Evolutionary conservation across 2,797 vertebrate genomes (phyloP).

Genomic region (Cyclura pinguis): DNA sequence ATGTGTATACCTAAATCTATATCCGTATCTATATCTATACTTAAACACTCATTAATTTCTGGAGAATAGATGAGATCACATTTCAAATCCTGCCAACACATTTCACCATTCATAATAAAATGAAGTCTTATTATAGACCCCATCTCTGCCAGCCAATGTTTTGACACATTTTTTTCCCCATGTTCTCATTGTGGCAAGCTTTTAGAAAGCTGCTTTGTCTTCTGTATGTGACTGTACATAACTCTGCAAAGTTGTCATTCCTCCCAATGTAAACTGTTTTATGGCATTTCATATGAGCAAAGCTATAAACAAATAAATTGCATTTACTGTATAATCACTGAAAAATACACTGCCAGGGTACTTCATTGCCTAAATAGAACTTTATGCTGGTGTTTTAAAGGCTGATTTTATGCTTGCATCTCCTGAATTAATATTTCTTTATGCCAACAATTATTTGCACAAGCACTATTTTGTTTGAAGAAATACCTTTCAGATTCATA

Average conservation of each 20-base stretch:
- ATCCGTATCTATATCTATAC: not conserved
- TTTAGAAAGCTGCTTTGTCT: slow-evolving; percentile 20
- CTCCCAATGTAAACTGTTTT: slow-evolving; percentile 49
- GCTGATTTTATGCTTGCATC: slow-evolving; percentile 13
- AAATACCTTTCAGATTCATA: not conserved
- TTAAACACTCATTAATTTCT: slow-evolving; percentile 1
- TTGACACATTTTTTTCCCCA: not conserved
- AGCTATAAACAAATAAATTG: slow-evolving; percentile 54
- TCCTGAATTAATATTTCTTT: slow-evolving; percentile 41
- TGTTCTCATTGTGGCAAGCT: not conserved
- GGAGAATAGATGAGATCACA: slow-evolving; percentile 24
- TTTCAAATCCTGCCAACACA: slow-evolving; percentile 32
- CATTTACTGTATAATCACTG: slow-evolving; percentile 36
- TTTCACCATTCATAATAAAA: slow-evolving; percentile 29
- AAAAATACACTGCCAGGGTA: slow-evolving; percentile 1
- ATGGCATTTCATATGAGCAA: slow-evolving; percentile 36
- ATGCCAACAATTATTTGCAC: not conserved
- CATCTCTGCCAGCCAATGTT: slow-evolving; percentile 6
- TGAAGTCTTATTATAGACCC: not conserved
- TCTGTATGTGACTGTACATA: slow-evolving; percentile 22
- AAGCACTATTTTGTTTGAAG: slow-evolving; percentile 30
- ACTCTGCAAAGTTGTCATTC: slow-evolving; percentile 48
- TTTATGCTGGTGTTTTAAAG: slow-evolving; percentile 43
- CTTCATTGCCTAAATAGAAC: slow-evolving; percentile 33
- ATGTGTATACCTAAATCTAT: no score